Conservation (phyloP, 2,797 vertebrate species). For the Parambassis ranga region DNA sequence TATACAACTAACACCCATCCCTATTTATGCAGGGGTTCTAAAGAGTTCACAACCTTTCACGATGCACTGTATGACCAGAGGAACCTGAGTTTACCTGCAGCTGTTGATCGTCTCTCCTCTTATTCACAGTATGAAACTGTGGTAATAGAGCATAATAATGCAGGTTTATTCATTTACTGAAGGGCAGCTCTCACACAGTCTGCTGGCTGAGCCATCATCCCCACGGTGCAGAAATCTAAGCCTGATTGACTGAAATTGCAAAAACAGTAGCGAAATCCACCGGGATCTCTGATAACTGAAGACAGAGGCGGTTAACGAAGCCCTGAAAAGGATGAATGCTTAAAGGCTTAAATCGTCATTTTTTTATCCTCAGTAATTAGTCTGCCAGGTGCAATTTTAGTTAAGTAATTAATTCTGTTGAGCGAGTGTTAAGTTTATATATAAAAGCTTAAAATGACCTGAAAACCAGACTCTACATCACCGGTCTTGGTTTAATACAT, state of each 20-base stretch:
- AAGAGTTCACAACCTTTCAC: too few species aligned
- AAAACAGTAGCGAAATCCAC: constrained; percentile 10
- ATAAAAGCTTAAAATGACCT: too few species aligned
- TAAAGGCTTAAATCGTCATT: neutral
- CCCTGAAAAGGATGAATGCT: constrained; percentile 3
- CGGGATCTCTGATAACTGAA: constrained; percentile 11
- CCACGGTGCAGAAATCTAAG: constrained; percentile 3
- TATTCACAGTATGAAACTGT: neutral
- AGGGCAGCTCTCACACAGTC: neutral
- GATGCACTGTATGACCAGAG: neutral
- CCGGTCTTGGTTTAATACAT: too few species aligned
- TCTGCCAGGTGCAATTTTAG: neutral
- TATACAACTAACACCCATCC: too few species aligned
- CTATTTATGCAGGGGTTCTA: too few species aligned
- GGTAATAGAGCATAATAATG: neutral
- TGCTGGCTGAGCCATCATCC: constrained; percentile 14
- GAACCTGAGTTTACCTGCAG: neutral
- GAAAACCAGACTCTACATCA: too few species aligned
- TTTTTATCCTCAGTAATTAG: neutral
- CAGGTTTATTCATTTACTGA: neutral
- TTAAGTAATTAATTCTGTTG: neutral
- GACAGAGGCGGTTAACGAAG: neutral
- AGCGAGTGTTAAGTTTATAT: too few species aligned
- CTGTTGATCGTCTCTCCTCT: neutral
- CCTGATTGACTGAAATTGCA: constrained; percentile 28